phyloP scores from a whole-genome alignment of 2,113 vertebrate genomes.

The Antechinus stuartii region DNA sequence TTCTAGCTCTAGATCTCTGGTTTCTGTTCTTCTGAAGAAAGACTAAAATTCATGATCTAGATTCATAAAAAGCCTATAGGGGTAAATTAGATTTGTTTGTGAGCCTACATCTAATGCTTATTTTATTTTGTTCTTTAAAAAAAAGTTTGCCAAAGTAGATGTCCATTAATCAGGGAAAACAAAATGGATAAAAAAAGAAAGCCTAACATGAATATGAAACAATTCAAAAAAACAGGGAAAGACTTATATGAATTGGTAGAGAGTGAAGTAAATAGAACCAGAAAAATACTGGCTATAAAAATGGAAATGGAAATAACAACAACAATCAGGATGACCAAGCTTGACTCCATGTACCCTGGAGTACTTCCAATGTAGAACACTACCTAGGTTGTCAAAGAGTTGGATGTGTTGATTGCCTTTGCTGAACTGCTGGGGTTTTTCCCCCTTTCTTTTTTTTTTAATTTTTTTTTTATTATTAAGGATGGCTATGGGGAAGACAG shows the following conservation, averaged over 20 bases:
- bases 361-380: not conserved
- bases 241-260: not conserved
- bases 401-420: not conserved
- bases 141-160: not conserved
- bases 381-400: not conserved
- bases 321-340: not conserved
- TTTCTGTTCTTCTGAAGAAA: conserved; percentile 53
- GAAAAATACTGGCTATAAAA: not conserved
- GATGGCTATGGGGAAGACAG: not conserved
- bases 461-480: not conserved
- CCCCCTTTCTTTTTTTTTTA: not conserved
- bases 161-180: not conserved
- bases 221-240: not conserved
- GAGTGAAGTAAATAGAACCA: not conserved
- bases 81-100: conserved; percentile 7
- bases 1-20: not conserved
- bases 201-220: not conserved
- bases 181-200: not conserved
- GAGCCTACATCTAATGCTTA: not conserved
- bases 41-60: not conserved
- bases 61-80: conserved; percentile 20
- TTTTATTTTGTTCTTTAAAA: conserved; percentile 1
- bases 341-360: not conserved
- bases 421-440: not conserved
- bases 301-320: not conserved